A percentile compares a stretch with the other conserved stretches of the same genome.
These are phyloP conservation scores for Picus viridis DNA, from an alignment of 2,797 vertebrate genomes.

Conservation along the genomic window DNA sequence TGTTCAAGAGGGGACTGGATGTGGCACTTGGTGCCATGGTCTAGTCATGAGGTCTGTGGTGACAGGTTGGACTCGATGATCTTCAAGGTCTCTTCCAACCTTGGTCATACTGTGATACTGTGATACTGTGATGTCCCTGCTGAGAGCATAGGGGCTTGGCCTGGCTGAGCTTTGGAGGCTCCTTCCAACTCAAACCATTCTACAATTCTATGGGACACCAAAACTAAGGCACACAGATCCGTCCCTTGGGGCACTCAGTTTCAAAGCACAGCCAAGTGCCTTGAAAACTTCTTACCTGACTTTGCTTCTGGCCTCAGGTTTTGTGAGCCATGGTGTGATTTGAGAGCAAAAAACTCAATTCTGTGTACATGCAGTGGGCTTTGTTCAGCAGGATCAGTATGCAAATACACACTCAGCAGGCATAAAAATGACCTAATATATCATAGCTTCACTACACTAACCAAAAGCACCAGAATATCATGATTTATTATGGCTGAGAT, in stretches of 20 bases:
- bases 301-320: background rate
- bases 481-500: background rate
- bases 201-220: background rate
- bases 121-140: too few relatives aligned
- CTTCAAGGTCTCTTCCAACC: too few relatives aligned
- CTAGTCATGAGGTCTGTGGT: too few relatives aligned
- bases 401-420: background rate
- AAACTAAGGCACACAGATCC: background rate
- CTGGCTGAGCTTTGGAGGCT: too few relatives aligned
- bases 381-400: background rate
- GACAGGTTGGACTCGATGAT: too few relatives aligned
- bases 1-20: too few relatives aligned
- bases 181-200: too few relatives aligned
- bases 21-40: too few relatives aligned
- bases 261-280: background rate
- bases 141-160: too few relatives aligned
- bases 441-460: background rate
- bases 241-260: background rate
- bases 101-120: too few relatives aligned
- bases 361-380: background rate
- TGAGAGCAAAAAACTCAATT: background rate
- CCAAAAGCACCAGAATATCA: background rate
- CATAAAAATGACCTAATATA: background rate
- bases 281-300: background rate
- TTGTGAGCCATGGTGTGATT: background rate